Base-by-base conservation (phyloP, 1,140 invertebrate genomes). In the Leptoteleia sp. region DNA sequence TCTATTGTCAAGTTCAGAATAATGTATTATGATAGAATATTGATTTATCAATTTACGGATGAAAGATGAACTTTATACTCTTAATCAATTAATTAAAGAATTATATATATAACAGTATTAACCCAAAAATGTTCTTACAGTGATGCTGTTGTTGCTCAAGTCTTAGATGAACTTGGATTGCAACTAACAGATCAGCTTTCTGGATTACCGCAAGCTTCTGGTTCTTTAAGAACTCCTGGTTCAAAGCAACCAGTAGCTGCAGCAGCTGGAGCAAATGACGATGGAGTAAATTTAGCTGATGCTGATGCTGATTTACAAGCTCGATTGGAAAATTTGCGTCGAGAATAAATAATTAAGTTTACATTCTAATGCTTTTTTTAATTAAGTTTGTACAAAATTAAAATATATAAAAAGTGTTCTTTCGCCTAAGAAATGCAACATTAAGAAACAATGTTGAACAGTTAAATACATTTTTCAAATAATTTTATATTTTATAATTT, bases 291-390 rank as follows among this genome's bases (percentile, higher is more conserved):
- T 64, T 88, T 94, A 25, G 92, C 92, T 4, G 97, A 98, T 91
- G 96, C 96, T 3, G 98, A 98, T 91, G 97, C 97, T 16, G 97
- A 99, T 90, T 90, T 99, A 47, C 96, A 98, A 90, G 97, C 97
- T 4, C 91, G 98, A 77, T 91, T 99, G 68, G 96, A 99, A 89
- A 98, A 98, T 89, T 90, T 99, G 67, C 91, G 97, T 79, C 92
- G 96, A 76, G 96, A 98, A 91, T 99, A 92, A 92, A 40, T 12
- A 22, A 4, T 15, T 40, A 16, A 45, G 13, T 25, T 31, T 17
- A 22, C 3, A 3, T 70, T 48, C 19, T n/a, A 27, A 11, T 16
- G 52, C 43, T n/a, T 80, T 55, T 61, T 45, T 1, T 38, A 31
- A 17, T 57, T 31, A 38, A 47, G 52, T 62, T 31, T 31, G 45